Conservation (phyloP, 1,140 invertebrate genomes). For the Heliconius hewitsoni region DNA sequence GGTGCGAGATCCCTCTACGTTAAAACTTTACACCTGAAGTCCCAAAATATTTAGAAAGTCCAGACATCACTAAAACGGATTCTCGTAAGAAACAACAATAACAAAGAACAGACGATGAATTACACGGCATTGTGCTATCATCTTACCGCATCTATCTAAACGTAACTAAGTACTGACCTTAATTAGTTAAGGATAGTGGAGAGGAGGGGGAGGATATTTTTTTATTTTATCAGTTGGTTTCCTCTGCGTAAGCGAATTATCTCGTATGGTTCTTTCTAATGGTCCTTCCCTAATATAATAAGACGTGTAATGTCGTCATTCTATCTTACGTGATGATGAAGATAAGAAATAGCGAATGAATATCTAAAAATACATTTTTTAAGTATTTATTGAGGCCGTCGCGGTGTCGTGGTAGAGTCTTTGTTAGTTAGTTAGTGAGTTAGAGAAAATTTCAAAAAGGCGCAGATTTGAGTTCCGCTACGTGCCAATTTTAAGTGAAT, state of each 20-base stretch:
- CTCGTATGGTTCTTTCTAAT: background rate
- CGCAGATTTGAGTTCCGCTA: too few species aligned
- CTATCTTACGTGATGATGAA: background rate
- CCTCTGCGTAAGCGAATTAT: slow-evolving; percentile 11
- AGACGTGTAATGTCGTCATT: background rate
- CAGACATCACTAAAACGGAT: background rate
- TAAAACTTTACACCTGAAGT: too few species aligned
- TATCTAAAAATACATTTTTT: background rate
- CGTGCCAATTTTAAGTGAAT: too few species aligned
- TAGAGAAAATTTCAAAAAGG: too few species aligned
- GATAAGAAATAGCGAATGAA: background rate
- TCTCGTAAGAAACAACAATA: background rate
- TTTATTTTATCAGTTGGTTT: slow-evolving; percentile 4
- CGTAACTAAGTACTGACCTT: background rate
- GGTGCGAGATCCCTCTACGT: too few species aligned
- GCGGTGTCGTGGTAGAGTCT: too few species aligned
- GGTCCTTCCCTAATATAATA: background rate
- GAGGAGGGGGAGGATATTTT: background rate
- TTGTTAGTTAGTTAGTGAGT: too few species aligned
- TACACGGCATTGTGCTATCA: background rate
- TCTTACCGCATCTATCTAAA: background rate
- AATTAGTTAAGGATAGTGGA: background rate
- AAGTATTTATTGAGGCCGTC: too few species aligned
- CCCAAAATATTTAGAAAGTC: too few species aligned
- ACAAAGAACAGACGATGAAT: background rate